phyloP scores from a whole-genome alignment of 2,888 invertebrate genomes.

The Dynastes maya region DNA sequence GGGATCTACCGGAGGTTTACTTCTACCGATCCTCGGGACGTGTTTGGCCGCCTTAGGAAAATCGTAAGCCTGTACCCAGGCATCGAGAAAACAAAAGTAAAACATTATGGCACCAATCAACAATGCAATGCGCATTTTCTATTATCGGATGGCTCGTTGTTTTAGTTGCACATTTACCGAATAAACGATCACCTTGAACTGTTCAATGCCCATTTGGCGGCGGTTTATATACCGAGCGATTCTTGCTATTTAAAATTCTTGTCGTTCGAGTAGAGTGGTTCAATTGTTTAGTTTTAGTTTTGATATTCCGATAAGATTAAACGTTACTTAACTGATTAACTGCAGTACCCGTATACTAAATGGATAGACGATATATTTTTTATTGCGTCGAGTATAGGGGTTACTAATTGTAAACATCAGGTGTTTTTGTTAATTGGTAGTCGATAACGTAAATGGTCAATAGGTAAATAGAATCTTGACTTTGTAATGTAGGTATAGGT shows the following conservation, averaged over 20 bases:
- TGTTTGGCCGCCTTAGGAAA: conserved; percentile 68
- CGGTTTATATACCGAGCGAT: conserved; percentile 27
- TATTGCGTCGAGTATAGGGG: conserved; percentile 16
- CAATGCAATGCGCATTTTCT: conserved; percentile 41
- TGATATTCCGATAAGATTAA: not conserved
- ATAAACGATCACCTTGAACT: conserved; percentile 7
- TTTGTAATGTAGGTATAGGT: too few species aligned
- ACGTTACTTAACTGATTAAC: conserved; percentile 22
- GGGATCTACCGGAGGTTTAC: conserved; percentile 57
- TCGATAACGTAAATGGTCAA: not conserved
- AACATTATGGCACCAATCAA: conserved; percentile 28
- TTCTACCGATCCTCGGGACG: conserved; percentile 64
- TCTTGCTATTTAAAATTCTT: conserved; percentile 35
- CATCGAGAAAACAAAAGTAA: conserved; percentile 37
- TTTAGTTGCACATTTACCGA: not conserved
- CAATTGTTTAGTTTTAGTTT: conserved; percentile 24
- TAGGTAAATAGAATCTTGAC: not conserved
- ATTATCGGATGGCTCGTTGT: not conserved
- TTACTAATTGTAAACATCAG: conserved; percentile 31
- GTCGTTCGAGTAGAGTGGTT: conserved; percentile 21
- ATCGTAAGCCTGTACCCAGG: conserved; percentile 48
- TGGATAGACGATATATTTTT: conserved; percentile 9
- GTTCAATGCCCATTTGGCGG: not conserved
- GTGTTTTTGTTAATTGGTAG: conserved; percentile 16
- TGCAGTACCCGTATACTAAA: conserved; percentile 28